These are phyloP conservation scores for Neosalanx taihuensis DNA, from an alignment of 2,797 vertebrate species.

Conservation along the genomic window DNA sequence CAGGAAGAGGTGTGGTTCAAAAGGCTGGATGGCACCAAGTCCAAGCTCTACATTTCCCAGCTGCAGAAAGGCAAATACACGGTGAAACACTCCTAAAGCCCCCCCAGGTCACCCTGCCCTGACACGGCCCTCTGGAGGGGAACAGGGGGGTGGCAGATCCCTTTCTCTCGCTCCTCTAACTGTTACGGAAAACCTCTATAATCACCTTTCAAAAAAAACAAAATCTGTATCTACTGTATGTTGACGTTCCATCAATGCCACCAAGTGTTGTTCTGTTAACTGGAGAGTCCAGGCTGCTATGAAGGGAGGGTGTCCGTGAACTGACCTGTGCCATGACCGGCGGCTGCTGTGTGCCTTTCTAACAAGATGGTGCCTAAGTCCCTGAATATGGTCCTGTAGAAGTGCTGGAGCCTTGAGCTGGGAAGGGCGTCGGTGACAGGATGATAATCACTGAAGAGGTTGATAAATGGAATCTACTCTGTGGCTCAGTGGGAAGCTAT, in stretches of 20 bases:
- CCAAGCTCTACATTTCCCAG: conserved; percentile 98
- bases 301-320: conserved; percentile 23
- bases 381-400: conserved; percentile 30
- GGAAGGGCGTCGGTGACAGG: conserved; percentile 28
- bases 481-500: conserved; percentile 29
- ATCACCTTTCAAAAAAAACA: conserved; percentile 41
- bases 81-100: conserved; percentile 85
- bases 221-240: conserved; percentile 50
- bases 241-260: conserved; percentile 52
- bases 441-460: conserved; percentile 33
- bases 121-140: not conserved
- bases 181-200: not conserved
- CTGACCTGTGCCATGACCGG: conserved; percentile 24
- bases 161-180: conserved; percentile 5
- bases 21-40: conserved; percentile 95
- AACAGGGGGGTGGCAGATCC: not conserved
- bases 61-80: conserved; percentile 99
- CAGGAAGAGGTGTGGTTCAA: conserved; percentile 99
- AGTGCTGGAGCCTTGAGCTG: conserved; percentile 51
- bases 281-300: conserved; percentile 61
- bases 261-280: conserved; percentile 60
- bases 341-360: conserved; percentile 57
- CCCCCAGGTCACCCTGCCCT: conserved; percentile 10
- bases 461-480: conserved; percentile 12
- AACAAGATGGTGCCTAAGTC: conserved; percentile 39